These are phyloP conservation scores for Plecturocebus donacophilus DNA, from an alignment of 2,113 vertebrate species.

Conservation along the genomic window DNA sequence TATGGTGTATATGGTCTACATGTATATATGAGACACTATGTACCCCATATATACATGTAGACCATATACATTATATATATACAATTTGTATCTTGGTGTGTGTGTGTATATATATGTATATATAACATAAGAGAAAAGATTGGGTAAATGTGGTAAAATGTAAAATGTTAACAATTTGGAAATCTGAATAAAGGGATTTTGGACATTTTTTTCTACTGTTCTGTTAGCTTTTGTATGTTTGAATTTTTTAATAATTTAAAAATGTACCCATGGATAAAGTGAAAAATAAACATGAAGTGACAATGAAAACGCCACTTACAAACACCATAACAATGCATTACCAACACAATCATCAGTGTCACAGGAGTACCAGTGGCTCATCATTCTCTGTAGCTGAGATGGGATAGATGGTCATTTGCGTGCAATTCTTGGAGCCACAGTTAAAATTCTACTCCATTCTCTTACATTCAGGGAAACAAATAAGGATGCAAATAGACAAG, in stretches of 20 bases:
- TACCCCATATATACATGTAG: no score
- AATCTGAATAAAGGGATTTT: neutral
- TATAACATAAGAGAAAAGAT: neutral
- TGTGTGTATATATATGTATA: neutral
- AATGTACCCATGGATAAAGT: neutral
- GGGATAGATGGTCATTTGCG: neutral
- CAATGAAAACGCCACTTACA: neutral
- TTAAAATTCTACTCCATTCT: neutral
- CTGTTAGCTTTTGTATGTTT: neutral
- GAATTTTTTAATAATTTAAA: neutral
- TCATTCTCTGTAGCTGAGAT: neutral
- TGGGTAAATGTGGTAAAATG: neutral
- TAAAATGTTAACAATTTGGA: neutral
- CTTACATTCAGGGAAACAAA: conserved; percentile 16
- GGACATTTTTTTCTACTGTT: neutral
- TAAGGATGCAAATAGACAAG: neutral
- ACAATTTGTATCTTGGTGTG: neutral
- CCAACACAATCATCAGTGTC: neutral
- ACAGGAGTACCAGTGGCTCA: neutral
- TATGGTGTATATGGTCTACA: no score
- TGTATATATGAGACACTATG: no score
- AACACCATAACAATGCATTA: neutral
- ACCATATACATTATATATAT: neutral
- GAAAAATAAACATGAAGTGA: neutral
- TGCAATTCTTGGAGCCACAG: neutral